Base-by-base conservation (phyloP, 2,113 vertebrate species). In the Lepus americanus region DNA sequence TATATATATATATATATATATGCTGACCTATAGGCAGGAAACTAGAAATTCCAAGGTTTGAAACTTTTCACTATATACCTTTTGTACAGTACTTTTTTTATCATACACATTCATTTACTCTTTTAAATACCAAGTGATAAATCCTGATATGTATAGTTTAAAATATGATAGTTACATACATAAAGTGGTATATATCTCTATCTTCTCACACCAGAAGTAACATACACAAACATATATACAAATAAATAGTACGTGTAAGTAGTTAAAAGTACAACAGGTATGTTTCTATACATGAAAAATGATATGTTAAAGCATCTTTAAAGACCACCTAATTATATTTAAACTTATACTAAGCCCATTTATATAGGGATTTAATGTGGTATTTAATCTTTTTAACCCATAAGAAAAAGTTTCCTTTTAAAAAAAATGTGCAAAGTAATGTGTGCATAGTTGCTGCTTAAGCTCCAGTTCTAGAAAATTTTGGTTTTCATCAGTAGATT, bases 381-480 rank as follows among this genome's bases (percentile, higher is more conserved):
- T 81, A 82, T 70, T 95, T 87, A 72, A 88, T 92, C 27, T 39
- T 59, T 92, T 86, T 95, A 83, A 89, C 5, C 6, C 64, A 83
- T 74, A 70, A 95, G 29, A 39, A 1, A 87, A 77, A 59, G 27
- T 72, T 82, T 92, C 2, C 20, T 77, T 95, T 87, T 76, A 6
- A 95, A 94, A 94, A 87, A 95, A 92, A 79, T 66, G 7, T 79
- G 66, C 29, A 89, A 39, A 80, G 17, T 90, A 66, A 89, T 92
- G 53, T 89, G 44, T 90, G 39, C 10, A 72, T 76, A 69, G 80
- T 23, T 91, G 13, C 64, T 87, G 59, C 77, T 84, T 86, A 36
- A 85, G 12, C 4, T 87, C 80, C 14, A 51, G 9, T 22, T 90
- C 23, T 51, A n/a, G 36, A 96, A 85, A 78, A 89, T 64, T 64